Evolutionary conservation across 1,140 invertebrate genomes (phyloP).

Genomic region (Aphis gossypii): DNA sequence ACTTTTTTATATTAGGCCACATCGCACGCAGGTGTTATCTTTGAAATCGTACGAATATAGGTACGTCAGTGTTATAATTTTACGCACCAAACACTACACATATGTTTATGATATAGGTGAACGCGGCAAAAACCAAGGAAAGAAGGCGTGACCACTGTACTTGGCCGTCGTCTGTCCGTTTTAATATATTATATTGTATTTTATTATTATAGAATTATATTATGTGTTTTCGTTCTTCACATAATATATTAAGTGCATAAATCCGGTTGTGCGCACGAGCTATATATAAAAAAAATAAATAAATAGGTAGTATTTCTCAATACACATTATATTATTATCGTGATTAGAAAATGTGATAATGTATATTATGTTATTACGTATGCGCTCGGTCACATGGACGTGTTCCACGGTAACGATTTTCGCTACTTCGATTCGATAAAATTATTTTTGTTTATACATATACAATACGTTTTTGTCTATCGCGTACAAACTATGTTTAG

Average conservation of each 20-base stretch:
- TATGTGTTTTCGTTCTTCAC: neutral
- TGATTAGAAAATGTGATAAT: neutral
- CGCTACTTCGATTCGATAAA: neutral
- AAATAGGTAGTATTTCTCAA: neutral
- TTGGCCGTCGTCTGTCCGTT: neutral
- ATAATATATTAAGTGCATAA: neutral
- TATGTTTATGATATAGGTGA: neutral
- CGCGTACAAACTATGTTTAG: neutral
- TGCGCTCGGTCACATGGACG: neutral
- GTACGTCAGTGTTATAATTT: neutral
- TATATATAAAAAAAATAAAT: too few relatives aligned
- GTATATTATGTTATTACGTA: neutral
- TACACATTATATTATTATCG: neutral
- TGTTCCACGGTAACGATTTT: neutral
- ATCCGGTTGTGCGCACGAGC: neutral
- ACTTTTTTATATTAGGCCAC: neutral
- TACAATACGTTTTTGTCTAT: neutral
- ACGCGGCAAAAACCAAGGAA: neutral
- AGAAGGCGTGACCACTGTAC: neutral
- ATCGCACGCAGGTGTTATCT: slow-evolving; percentile 21
- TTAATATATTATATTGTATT: neutral
- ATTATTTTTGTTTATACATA: neutral
- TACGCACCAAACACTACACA: neutral
- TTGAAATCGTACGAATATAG: neutral
- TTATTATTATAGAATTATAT: neutral